phyloP scores from a whole-genome alignment of 1,140 invertebrate genomes.

The Cyclargus thomasi region DNA sequence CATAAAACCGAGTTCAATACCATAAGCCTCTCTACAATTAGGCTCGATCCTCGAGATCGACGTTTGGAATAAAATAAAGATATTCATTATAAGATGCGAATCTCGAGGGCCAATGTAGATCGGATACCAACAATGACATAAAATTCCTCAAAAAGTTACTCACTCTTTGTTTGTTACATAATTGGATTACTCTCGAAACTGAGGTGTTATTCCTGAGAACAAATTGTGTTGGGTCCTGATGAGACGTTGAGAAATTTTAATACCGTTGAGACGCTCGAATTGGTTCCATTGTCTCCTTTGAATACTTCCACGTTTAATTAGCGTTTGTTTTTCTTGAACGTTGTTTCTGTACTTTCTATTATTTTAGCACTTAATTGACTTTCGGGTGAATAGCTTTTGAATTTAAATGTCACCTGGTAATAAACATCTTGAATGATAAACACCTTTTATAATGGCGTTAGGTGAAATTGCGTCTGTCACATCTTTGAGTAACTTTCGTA shows the following conservation, averaged over 20 bases:
- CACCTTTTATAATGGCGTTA: no score
- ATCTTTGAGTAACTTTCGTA: not conserved
- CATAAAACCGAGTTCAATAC: not conserved
- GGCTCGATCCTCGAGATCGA: not conserved
- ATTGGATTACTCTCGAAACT: conserved; percentile 42
- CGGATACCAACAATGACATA: conserved; percentile 12
- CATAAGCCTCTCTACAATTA: not conserved
- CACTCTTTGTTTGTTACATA: conserved; percentile 34
- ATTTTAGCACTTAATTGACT: not conserved
- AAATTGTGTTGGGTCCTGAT: conserved; percentile 38
- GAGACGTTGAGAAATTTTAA: conserved; percentile 40
- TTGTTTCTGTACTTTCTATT: conserved; percentile 2
- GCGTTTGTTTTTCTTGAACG: conserved; percentile 23
- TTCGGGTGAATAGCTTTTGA: not conserved
- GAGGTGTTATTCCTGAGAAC: conserved; percentile 37
- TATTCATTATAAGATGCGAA: not conserved
- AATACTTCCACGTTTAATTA: conserved; percentile 27
- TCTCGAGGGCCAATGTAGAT: not conserved
- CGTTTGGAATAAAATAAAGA: not conserved
- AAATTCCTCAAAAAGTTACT: conserved; percentile 7
- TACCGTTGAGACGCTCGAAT: conserved; percentile 30
- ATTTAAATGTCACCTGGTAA: not conserved
- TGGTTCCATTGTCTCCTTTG: conserved; percentile 26
- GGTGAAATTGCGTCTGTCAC: not conserved
- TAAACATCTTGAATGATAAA: not conserved